Evolutionary conservation across 2,797 vertebrate species (phyloP).

Genomic region (Pseudochirops corinnae): DNA sequence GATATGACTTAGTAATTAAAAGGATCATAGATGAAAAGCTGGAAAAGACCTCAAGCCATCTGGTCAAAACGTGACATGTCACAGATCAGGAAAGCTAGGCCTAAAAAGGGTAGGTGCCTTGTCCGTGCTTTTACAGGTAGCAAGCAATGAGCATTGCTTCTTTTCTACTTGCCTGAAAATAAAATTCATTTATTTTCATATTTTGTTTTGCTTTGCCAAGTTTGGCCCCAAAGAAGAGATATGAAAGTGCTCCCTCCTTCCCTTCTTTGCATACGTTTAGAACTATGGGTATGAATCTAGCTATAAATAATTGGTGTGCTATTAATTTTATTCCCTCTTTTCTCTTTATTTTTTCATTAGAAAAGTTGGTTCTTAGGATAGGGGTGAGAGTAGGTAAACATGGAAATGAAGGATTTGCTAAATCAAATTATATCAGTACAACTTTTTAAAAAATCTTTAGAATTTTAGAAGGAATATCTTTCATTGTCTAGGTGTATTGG

Average conservation of each 20-base stretch:
- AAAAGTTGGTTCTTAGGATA: background rate
- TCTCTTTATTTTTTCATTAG: background rate
- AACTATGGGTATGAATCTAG: background rate
- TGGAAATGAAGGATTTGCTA: background rate
- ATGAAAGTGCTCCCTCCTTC: background rate
- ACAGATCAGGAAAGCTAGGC: background rate
- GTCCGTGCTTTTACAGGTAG: background rate
- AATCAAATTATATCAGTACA: background rate
- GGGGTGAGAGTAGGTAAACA: background rate
- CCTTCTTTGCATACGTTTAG: slow-evolving; percentile 5
- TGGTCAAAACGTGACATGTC: background rate
- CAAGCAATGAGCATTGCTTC: background rate
- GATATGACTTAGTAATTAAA: background rate
- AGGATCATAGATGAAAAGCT: background rate
- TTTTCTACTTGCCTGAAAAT: slow-evolving; percentile 34
- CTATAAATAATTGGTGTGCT: background rate
- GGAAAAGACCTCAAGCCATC: background rate
- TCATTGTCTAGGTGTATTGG: slow-evolving; percentile 4
- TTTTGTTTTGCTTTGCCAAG: background rate
- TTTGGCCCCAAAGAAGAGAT: background rate
- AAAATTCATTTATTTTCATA: background rate
- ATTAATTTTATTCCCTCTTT: background rate
- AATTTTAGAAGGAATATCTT: slow-evolving; percentile 6
- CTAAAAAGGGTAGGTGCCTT: background rate
- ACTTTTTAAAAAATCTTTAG: background rate